phyloP scores from a whole-genome alignment of 2,888 invertebrate genomes.

The Perizoma flavofasciatum region DNA sequence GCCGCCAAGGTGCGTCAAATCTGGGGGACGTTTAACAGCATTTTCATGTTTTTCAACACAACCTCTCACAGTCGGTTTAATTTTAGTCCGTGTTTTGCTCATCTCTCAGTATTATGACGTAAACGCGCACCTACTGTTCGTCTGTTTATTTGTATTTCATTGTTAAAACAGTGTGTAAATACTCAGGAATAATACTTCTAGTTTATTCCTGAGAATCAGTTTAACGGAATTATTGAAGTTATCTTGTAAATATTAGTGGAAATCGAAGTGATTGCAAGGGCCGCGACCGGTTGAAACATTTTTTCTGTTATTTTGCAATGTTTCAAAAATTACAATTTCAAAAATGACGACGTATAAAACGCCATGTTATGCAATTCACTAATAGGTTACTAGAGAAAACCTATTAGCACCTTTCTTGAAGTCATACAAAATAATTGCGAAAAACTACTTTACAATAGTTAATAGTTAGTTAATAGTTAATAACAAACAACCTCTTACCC shows the following conservation, averaged over 20 bases:
- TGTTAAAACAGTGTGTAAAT: slow-evolving; percentile 3
- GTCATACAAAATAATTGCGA: too few relatives aligned
- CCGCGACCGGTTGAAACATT: too few relatives aligned
- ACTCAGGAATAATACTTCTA: slow-evolving; percentile 2
- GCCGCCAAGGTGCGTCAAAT: neutral
- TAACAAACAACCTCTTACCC: too few relatives aligned
- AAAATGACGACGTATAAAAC: too few relatives aligned
- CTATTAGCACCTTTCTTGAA: too few relatives aligned
- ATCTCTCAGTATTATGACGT: slow-evolving; percentile 20
- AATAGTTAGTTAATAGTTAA: too few relatives aligned
- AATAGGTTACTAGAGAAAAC: too few relatives aligned
- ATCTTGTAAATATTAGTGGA: neutral
- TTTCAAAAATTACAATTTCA: too few relatives aligned
- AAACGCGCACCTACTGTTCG: slow-evolving; percentile 10
- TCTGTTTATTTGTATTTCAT: slow-evolving; percentile 10
- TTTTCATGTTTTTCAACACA: slow-evolving; percentile 15
- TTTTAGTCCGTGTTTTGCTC: slow-evolving; percentile 12
- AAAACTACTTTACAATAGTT: too few relatives aligned
- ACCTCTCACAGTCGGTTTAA: slow-evolving; percentile 8
- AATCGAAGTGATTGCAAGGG: neutral
- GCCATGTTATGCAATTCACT: too few relatives aligned
- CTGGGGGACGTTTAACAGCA: neutral
- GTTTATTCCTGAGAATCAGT: too few relatives aligned
- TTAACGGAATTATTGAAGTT: neutral
- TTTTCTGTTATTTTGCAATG: too few relatives aligned